Evolutionary conservation across 2,113 vertebrate species (phyloP).

Genomic region (Hemibagrus wyckioides): DNA sequence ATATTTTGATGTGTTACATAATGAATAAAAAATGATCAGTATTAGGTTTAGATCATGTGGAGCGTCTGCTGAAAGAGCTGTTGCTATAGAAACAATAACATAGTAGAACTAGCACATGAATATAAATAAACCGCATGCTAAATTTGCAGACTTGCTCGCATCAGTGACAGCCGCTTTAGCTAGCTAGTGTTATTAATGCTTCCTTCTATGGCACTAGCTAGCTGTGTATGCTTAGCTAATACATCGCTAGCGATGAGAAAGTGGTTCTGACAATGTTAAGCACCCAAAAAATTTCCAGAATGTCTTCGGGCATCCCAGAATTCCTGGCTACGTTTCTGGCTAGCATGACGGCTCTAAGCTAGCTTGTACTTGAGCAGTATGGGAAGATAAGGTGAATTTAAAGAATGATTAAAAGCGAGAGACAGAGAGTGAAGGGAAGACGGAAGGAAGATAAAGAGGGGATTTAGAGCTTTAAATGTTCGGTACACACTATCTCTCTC

Average conservation of each 20-base stretch:
- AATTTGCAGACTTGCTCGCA: not conserved
- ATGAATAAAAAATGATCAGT: too few species aligned
- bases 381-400: not conserved
- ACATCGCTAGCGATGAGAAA: not conserved
- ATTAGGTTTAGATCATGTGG: too few species aligned
- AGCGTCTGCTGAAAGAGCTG: too few species aligned
- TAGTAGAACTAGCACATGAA: too few species aligned
- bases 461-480: constrained; percentile 23
- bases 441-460: not conserved
- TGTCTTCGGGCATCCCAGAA: not conserved
- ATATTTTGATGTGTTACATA: too few species aligned
- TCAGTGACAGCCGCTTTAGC: not conserved
- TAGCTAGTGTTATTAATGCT: not conserved
- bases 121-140: too few species aligned
- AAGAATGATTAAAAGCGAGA: constrained; percentile 15
- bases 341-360: not conserved
- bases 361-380: not conserved
- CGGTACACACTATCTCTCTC: not conserved
- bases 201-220: not conserved
- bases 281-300: not conserved
- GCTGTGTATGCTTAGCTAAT: not conserved
- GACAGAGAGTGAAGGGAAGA: constrained; percentile 40
- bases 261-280: not conserved
- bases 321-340: not conserved
- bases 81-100: too few species aligned